phyloP scores from a whole-genome alignment of 2,888 invertebrate genomes.

The Coelinius sp. region DNA sequence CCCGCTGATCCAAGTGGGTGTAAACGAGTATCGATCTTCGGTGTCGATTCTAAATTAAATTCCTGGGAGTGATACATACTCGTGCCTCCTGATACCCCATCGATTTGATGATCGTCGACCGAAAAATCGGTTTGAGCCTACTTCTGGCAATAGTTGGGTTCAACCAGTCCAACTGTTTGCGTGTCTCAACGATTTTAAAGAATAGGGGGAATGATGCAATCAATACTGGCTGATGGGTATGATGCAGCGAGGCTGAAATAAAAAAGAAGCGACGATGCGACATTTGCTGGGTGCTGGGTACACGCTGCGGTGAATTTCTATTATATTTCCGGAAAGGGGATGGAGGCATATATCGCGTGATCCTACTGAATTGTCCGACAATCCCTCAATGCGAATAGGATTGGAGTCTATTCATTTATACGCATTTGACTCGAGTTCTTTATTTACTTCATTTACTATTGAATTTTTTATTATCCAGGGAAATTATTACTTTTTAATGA shows the following conservation, averaged over 20 bases:
- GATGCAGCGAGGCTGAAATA: conserved; percentile 37
- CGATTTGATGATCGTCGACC: background rate
- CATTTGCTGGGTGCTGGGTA: conserved; percentile 15
- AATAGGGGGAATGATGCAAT: conserved; percentile 43
- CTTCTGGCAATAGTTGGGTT: too few species aligned
- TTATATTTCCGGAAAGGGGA: conserved; percentile 60
- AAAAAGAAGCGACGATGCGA: conserved; percentile 16
- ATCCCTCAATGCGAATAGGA: conserved; percentile 47
- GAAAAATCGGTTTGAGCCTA: background rate
- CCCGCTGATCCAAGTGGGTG: conserved; percentile 38
- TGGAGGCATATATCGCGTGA: conserved; percentile 60
- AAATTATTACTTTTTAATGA: too few species aligned
- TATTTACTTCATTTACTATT: too few species aligned
- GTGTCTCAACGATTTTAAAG: conserved; percentile 45
- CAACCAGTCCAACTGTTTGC: conserved; percentile 51
- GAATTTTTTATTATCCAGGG: too few species aligned
- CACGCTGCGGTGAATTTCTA: conserved; percentile 56
- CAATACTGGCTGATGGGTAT: conserved; percentile 49
- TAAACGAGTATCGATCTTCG: conserved; percentile 39
- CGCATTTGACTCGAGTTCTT: too few species aligned
- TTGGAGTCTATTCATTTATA: conserved; percentile 24
- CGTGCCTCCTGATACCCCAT: background rate
- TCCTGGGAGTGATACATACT: background rate
- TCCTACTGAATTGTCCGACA: conserved; percentile 53
- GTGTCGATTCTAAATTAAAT: conserved; percentile 15